phyloP scores from a whole-genome alignment of 2,113 vertebrate species.

The Labrus mixtus region DNA sequence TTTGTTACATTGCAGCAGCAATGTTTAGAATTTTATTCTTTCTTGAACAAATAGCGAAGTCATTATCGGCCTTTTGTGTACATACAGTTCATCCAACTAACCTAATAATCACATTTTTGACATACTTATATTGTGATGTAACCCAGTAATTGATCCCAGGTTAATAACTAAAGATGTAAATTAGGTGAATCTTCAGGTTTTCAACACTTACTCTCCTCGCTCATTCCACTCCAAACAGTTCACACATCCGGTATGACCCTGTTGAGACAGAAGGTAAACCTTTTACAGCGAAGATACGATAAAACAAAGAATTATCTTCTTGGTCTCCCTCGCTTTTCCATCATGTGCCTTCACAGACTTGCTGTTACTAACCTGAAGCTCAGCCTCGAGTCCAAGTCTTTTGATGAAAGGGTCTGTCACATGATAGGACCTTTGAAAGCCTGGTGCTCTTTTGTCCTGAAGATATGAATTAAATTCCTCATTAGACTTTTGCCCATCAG shows the following conservation, averaged over 20 bases:
- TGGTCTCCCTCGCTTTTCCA: neutral
- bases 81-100: neutral
- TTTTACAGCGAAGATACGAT: neutral
- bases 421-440: slow-evolving; percentile 93
- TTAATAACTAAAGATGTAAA: neutral
- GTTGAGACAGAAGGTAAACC: slow-evolving; percentile 42
- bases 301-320: neutral
- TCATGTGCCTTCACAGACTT: neutral
- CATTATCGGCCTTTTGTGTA: neutral
- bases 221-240: slow-evolving; percentile 99
- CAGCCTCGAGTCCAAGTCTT: slow-evolving; percentile 94
- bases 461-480: slow-evolving; percentile 23
- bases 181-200: neutral
- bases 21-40: neutral
- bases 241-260: slow-evolving; percentile 98
- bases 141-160: neutral
- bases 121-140: neutral
- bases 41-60: neutral
- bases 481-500: neutral
- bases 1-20: too few species aligned
- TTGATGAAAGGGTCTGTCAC: slow-evolving; percentile 97
- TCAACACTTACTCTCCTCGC: slow-evolving; percentile 93
- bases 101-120: neutral
- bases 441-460: slow-evolving; percentile 90
- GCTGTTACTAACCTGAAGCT: slow-evolving; percentile 89